A percentile compares a stretch with the other conserved stretches of the same genome.
Evolutionary conservation across 1,140 invertebrate genomes (phyloP).

Genomic region (Heliconius congener): DNA sequence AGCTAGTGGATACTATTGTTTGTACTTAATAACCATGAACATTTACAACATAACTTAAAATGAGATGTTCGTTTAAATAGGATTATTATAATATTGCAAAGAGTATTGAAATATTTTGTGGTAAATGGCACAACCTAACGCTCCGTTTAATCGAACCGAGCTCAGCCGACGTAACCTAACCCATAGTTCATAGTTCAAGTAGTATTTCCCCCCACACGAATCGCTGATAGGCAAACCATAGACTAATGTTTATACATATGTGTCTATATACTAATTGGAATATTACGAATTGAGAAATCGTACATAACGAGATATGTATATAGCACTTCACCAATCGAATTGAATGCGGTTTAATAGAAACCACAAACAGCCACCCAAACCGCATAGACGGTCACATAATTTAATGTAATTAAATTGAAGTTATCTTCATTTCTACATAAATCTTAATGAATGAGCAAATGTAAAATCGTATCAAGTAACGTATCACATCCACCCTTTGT

Average conservation of each 20-base stretch:
- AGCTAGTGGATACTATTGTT: no score
- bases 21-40: no score
- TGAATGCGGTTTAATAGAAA: slow-evolving; percentile 32
- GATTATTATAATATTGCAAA: no score
- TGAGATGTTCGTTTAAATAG: no score
- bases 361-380: slow-evolving; percentile 34
- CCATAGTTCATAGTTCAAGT: background rate
- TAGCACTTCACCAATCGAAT: slow-evolving; percentile 9
- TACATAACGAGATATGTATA: background rate
- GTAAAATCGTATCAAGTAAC: background rate
- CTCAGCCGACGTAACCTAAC: no score
- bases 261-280: background rate
- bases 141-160: background rate
- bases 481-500: slow-evolving; percentile 20
- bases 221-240: background rate
- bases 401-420: slow-evolving; percentile 37
- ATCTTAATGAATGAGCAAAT: background rate
- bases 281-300: background rate
- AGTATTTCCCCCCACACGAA: background rate
- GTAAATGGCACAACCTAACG: background rate
- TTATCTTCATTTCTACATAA: background rate
- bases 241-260: no score
- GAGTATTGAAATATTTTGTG: no score
- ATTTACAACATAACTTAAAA: no score
- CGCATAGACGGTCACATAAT: slow-evolving; percentile 32